These are phyloP conservation scores for Leptinotarsa lineolata DNA, from an alignment of 1,140 invertebrate species.

Conservation along the genomic window DNA sequence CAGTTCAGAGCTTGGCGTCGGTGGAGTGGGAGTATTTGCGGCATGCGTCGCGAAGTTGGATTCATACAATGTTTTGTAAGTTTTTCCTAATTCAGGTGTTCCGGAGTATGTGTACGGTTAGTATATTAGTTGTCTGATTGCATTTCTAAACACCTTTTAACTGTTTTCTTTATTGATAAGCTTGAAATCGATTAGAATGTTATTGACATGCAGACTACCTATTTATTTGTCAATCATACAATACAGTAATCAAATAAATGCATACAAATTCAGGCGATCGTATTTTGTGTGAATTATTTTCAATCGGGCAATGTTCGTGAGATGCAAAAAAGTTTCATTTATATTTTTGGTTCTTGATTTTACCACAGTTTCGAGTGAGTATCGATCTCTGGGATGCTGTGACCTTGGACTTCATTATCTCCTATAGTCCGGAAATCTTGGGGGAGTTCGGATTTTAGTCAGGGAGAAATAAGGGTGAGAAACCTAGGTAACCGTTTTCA, in stretches of 20 bases:
- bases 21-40: slow-evolving; percentile 6
- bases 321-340: neutral
- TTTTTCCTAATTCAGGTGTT: slow-evolving; percentile 9
- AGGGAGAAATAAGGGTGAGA: slow-evolving; percentile 3
- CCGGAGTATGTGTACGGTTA: neutral
- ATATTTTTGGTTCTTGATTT: neutral
- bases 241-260: neutral
- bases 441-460: neutral
- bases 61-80: slow-evolving; percentile 26
- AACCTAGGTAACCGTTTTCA: neutral
- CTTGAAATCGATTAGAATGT: neutral
- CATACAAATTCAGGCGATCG: neutral
- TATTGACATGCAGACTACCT: neutral
- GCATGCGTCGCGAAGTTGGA: neutral
- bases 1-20: slow-evolving; percentile 2
- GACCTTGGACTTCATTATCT: slow-evolving; percentile 28
- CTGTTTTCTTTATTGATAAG: neutral
- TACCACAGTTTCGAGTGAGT: slow-evolving; percentile 8
- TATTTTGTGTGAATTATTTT: neutral
- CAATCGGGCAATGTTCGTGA: too few species aligned
- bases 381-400: slow-evolving; percentile 28
- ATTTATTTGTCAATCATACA: neutral
- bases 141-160: neutral
- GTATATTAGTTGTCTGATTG: neutral
- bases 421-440: neutral